Base-by-base conservation (phyloP, 2,797 vertebrate species). In the Phrynocephalus vlangalii region DNA sequence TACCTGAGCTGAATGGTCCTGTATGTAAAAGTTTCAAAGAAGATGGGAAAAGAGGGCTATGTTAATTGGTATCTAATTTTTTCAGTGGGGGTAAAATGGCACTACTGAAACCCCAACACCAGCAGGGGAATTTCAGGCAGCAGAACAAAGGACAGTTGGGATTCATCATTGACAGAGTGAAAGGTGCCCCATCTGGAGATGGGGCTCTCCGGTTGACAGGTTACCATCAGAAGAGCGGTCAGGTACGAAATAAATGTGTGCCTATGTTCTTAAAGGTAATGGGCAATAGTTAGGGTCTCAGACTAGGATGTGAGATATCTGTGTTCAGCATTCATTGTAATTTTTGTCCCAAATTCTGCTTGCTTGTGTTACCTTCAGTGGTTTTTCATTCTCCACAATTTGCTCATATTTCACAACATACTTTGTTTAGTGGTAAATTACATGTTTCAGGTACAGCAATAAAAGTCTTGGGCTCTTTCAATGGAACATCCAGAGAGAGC, bases 121-220 rank as follows among this genome's bases (percentile, higher is more conserved):
- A 71, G 26, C 81, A 70, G 26, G 50, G 63, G 44, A 38, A 76
- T 10, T n/a, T n/a, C 63, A 70, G 50, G 71, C 82, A 60, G 26
- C 33, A 68, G 7, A 22, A 83, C 63, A 30, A 66, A 48, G 82
- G 44, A 22, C 56, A 0, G 63, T 60, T 94, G 85, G 92, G 92
- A 7, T 79, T 95, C 72, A 88, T 94, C 50, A 89, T 94, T 85
- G 94, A 95, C 85, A 83, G 88, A 76, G 93, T 94, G 80, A 95
- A 87, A 71, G 91, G 85, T 8, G 93, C 93, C 4, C 93, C 93
- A 2, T 79, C 33, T 11, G 94, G 94, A 30, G 93, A 94, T 26
- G 94, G 93, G 38, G 87, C 90, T n/a, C 83, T 94, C 22, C 75
- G 92, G 20, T 88, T 95, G 68, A 92, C 90, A 11, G 93, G 94